Evolutionary conservation across 1,140 invertebrate genomes (phyloP).

Genomic region (Nymphalis io): DNA sequence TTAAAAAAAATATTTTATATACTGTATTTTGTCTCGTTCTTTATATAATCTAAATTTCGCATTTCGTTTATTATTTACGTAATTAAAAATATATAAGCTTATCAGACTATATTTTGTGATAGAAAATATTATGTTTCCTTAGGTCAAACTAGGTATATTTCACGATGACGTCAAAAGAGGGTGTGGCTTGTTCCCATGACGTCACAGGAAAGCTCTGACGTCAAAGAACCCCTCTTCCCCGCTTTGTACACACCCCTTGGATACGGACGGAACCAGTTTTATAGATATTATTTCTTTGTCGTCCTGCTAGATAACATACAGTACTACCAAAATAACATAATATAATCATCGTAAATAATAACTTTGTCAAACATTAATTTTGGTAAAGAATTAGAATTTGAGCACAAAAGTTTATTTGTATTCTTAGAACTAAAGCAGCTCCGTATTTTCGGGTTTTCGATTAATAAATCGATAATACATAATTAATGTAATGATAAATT

Average conservation of each 20-base stretch:
- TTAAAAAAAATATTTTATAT: not conserved
- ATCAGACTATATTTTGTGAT: not conserved
- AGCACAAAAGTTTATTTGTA: too few relatives aligned
- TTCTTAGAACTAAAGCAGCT: too few relatives aligned
- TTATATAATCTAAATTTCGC: too few relatives aligned
- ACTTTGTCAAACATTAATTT: too few relatives aligned
- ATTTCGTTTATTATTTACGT: too few relatives aligned
- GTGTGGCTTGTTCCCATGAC: constrained; percentile 75
- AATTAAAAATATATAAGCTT: too few relatives aligned
- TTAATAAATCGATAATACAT: too few relatives aligned
- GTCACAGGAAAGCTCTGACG: constrained; percentile 76
- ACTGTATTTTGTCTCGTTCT: too few relatives aligned
- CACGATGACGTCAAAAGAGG: constrained; percentile 73
- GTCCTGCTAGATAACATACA: constrained; percentile 18
- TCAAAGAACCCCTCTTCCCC: constrained; percentile 57
- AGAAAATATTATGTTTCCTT: not conserved
- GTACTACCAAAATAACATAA: not conserved
- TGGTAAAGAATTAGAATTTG: too few relatives aligned
- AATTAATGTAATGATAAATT: too few relatives aligned
- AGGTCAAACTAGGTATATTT: constrained; percentile 19
- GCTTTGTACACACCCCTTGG: constrained; percentile 41
- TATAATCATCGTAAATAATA: not conserved
- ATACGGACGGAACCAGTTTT: constrained; percentile 62
- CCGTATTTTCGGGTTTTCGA: too few relatives aligned
- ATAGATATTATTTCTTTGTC: constrained; percentile 73